phyloP scores from a whole-genome alignment of 2,888 invertebrate species.

The Cremastinae sp. region DNA sequence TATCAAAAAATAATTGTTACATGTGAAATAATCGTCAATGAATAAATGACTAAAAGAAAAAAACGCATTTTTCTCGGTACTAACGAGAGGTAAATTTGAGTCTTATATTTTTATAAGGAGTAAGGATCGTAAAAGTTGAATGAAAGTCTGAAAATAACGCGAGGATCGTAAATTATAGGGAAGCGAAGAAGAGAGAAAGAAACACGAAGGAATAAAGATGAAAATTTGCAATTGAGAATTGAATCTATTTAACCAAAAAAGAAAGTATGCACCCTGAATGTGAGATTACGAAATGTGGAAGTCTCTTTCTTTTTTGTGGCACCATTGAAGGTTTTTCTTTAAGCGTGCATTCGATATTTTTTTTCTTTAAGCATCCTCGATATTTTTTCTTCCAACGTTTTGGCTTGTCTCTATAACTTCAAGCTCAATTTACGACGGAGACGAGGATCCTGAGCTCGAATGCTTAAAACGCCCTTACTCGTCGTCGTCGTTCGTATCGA shows the following conservation, averaged over 20 bases:
- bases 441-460: constrained; percentile 46
- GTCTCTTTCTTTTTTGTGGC: constrained; percentile 30
- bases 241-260: constrained; percentile 16
- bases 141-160: constrained; percentile 33
- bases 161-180: constrained; percentile 29
- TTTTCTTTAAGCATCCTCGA: constrained; percentile 5
- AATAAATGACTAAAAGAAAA: background rate
- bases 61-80: background rate
- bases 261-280: background rate
- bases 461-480: constrained; percentile 37
- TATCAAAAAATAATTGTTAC: too few species aligned
- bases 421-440: constrained; percentile 61
- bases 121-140: constrained; percentile 44
- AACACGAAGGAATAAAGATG: constrained; percentile 3
- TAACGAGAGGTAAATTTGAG: background rate
- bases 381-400: constrained; percentile 16
- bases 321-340: too few species aligned
- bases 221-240: constrained; percentile 35
- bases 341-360: background rate
- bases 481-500: constrained; percentile 16
- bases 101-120: constrained; percentile 1
- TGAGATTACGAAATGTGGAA: constrained; percentile 55
- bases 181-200: background rate
- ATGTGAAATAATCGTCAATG: background rate
- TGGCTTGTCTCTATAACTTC: constrained; percentile 22